phyloP scores from a whole-genome alignment of 2,888 invertebrate species.

The Buathra laborator region DNA sequence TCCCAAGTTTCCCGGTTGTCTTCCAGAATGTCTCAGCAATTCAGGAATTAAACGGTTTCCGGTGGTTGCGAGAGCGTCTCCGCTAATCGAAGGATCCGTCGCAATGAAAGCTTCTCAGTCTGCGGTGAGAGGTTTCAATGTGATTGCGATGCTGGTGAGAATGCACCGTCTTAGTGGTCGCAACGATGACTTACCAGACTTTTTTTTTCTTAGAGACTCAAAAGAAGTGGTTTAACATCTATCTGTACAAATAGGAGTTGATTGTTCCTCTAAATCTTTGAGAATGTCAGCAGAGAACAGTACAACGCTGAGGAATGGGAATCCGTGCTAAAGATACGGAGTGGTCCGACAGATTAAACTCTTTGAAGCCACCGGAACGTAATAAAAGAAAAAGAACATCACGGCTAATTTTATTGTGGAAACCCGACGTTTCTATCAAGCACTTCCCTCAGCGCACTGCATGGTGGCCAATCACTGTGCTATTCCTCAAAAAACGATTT shows the following conservation, averaged over 20 bases:
- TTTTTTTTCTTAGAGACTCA: slow-evolving; percentile 6
- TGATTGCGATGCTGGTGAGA: background rate
- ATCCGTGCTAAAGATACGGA: background rate
- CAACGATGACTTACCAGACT: background rate
- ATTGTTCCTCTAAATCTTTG: background rate
- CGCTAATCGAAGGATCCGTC: slow-evolving; percentile 29
- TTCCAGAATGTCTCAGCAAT: slow-evolving; percentile 33
- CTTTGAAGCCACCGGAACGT: background rate
- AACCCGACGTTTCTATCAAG: background rate
- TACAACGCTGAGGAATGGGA: background rate
- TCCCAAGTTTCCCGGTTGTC: slow-evolving; percentile 21
- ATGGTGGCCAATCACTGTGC: background rate
- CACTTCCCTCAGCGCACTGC: background rate
- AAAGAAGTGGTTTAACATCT: background rate
- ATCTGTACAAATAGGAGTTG: background rate
- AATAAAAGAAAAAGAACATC: background rate
- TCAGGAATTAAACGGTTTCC: slow-evolving; percentile 38
- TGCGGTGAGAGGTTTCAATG: slow-evolving; percentile 7
- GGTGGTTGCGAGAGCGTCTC: background rate
- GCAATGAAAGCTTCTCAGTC: slow-evolving; percentile 37
- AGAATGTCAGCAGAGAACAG: background rate
- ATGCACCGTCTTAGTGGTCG: background rate
- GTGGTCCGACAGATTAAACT: background rate
- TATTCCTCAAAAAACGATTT: background rate
- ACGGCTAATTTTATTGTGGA: background rate